phyloP scores from a whole-genome alignment of 2,888 invertebrate genomes.

The Hypena proboscidalis region DNA sequence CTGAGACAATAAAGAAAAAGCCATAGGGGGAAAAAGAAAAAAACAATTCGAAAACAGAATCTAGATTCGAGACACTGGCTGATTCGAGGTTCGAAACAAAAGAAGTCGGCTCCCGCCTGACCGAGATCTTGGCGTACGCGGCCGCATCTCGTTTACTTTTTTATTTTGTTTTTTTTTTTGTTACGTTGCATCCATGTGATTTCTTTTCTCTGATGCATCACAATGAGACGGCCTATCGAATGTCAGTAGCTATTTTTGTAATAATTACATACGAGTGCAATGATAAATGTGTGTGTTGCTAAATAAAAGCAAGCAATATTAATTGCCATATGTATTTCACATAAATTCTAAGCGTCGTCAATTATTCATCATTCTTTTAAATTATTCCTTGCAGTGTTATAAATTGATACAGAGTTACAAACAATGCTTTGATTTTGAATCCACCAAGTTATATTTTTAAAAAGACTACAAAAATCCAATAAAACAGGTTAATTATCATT shows the following conservation, averaged over 20 bases:
- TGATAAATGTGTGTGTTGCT: conserved; percentile 26
- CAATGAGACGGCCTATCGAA: conserved; percentile 79
- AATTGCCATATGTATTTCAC: too few relatives aligned
- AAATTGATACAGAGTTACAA: too few relatives aligned
- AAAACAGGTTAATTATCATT: too few relatives aligned
- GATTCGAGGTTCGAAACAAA: conserved; percentile 83
- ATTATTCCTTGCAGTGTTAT: too few relatives aligned
- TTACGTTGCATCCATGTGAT: conserved; percentile 76
- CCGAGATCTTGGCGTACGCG: conserved; percentile 83
- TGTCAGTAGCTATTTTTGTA: conserved; percentile 75
- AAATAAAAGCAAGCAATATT: too few relatives aligned
- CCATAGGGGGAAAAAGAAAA: conserved; percentile 69
- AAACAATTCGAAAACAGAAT: conserved; percentile 76
- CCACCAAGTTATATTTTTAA: too few relatives aligned
- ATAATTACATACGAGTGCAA: conserved; percentile 61
- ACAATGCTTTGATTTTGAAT: too few relatives aligned
- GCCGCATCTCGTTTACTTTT: conserved; percentile 73
- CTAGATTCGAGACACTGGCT: conserved; percentile 84
- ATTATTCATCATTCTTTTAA: too few relatives aligned
- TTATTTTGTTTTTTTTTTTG: conserved; percentile 63
- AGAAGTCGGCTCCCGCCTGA: conserved; percentile 82
- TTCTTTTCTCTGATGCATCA: conserved; percentile 81
- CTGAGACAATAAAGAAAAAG: conserved; percentile 84
- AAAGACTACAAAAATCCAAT: too few relatives aligned
- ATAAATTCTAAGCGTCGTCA: too few relatives aligned